Base-by-base conservation (phyloP, 2,113 vertebrate genomes). In the Cacatua alba region DNA sequence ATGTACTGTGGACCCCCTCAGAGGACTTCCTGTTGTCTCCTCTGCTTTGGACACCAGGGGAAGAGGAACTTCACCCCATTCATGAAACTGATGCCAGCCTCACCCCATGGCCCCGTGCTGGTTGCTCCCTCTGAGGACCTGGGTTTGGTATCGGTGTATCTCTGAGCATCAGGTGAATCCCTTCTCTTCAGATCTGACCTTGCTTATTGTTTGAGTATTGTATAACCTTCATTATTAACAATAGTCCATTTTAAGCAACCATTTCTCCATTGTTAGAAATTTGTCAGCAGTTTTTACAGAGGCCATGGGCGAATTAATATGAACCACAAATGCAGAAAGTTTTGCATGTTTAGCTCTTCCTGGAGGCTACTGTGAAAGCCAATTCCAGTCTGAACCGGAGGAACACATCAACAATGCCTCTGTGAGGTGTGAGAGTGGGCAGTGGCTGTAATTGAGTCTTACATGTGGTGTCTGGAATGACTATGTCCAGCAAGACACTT, bases 101-200 rank as follows among this genome's bases (percentile, higher is more conserved):
- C 23, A 37, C 4, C 43, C 2, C 0, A 31, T 10, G 31, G 60
- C 37, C 29, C 13, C 9, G 2, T 55, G 49, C 35, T 0, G 1
- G 33, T 69, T 15, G 9, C 57, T 69, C 39, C 29, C 21, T 88
- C 57, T 13, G 39, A 33, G 41, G 26, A 48, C 24, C 29, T 65
- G 48, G 48, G 25, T 51, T 76, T 69, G 23, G 39, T 55, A 6
- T 16, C 2, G 1, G 17, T 39, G 13, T 53, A 10, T 64, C 53
- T 86, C 24, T 44, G 64, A 65, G 39, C 26, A 70, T 31, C 26
- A 29, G 39, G 13, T 5, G 7, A 85, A 93, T 52, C 26, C 13
- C 16, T 75, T 55, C 35, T 44, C 31, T 78, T 82, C 44, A 46
- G 17, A 72, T 44, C 25, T 17, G 62, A 52, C 23, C 13, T 39